These are phyloP conservation scores for Drosophila rhopaloa DNA, from an alignment of 1,140 invertebrate species.

Conservation along the genomic window DNA sequence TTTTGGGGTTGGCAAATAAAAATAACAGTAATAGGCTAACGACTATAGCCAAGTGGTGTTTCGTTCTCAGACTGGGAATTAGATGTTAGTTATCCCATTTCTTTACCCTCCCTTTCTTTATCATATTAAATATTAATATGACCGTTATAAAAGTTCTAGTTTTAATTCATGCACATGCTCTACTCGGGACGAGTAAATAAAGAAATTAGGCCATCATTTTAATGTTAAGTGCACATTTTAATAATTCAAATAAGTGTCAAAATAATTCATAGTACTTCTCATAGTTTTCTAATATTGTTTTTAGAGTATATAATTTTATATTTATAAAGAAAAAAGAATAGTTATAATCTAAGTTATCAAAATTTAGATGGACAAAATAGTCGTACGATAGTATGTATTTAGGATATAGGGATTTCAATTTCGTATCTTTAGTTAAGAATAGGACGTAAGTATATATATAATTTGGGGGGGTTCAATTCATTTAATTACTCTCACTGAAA, in stretches of 20 bases:
- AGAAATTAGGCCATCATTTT: no score
- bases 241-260: neutral
- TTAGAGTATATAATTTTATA: neutral
- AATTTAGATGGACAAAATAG: constrained; percentile 2
- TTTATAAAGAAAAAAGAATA: neutral
- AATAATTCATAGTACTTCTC: neutral
- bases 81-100: neutral
- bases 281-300: neutral
- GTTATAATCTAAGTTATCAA: neutral
- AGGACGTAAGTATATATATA: no score
- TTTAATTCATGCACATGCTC: no score
- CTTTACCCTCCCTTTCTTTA: no score
- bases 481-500: no score
- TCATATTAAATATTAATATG: no score
- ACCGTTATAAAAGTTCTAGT: no score
- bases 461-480: no score
- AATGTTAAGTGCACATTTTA: no score
- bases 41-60: neutral
- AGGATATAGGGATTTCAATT: no score
- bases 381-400: neutral
- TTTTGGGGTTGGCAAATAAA: neutral
- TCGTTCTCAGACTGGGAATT: neutral
- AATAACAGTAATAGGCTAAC: constrained; percentile 1
- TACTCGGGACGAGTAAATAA: no score
- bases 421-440: no score